Base-by-base conservation (phyloP, 2,113 vertebrate genomes). In the Pagrus major region DNA sequence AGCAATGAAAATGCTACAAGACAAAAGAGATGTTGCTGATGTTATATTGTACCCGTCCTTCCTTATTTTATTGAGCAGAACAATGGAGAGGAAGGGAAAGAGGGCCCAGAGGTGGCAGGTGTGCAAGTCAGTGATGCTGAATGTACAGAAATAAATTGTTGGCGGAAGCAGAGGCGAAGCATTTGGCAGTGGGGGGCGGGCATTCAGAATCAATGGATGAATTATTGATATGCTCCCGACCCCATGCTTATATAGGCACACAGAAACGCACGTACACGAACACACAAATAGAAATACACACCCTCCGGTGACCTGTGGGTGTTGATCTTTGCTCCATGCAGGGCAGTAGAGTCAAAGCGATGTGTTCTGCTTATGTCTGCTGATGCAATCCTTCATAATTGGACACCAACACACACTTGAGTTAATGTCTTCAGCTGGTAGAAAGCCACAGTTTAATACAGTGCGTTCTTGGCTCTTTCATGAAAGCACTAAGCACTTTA, bases 181-280 rank as follows among this genome's bases (percentile, higher is more conserved):
- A 68, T 83, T 83, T 88, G 85, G 80, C 84, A 86, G 69, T 37
- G 25, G 78, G 71, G 74, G 77, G 54, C 75, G 74, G 77, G 54
- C 75, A 69, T 78, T 88, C 12, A 73, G 61, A 72, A 92, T 92
- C 89, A 69, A 86, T 93, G 65, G 71, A 85, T 94, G 78, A 93
- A 95, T 95, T 94, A 94, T 94, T 94, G 93, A 95, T 94, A 91
- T 16, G 69, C 68, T 58, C 78, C 88, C 83, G 78, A 88, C 86
- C 86, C 83, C 85, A 55, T 52, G 66, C 83, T 81, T 76, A 66
- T 63, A 63, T 6, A 18, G 42, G 29, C 67, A 65, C 70, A 68
- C 46, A 67, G 76, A 39, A 44, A 15, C 59, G 39, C 61, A 78
- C 23, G 56, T 54, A 61, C 14, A 61, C 18, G 25, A 25, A 47